Evolutionary conservation across 2,888 invertebrate genomes (phyloP).

Genomic region (Argyra leucocephala): DNA sequence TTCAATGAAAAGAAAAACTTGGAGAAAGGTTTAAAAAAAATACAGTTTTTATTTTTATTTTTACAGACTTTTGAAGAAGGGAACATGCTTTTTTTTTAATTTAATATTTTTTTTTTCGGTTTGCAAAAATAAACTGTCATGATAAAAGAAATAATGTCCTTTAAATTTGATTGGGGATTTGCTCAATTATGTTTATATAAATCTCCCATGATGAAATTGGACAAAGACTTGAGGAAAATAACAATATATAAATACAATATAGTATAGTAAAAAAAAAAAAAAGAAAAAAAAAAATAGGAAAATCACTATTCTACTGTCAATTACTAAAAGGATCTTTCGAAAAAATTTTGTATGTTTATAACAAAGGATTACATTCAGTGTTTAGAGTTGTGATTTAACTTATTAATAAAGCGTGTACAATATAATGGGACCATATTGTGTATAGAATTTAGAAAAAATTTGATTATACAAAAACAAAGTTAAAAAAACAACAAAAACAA

Average conservation of each 20-base stretch:
- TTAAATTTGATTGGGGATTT: conserved; percentile 6
- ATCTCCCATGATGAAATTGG: background rate
- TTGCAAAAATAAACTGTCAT: background rate
- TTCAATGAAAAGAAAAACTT: background rate
- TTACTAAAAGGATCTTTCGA: background rate
- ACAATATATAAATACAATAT: no score
- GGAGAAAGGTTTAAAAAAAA: background rate
- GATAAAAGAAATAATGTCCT: conserved; percentile 2
- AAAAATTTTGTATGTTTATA: background rate
- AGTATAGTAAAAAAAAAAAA: no score
- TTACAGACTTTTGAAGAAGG: background rate
- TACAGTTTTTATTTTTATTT: no score
- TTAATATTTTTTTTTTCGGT: no score
- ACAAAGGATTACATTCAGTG: background rate
- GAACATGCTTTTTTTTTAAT: no score
- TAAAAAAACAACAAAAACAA: no score
- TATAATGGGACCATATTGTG: no score
- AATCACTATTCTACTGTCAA: background rate
- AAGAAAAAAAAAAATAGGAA: no score
- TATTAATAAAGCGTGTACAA: background rate
- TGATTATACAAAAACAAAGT: no score
- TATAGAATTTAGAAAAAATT: no score
- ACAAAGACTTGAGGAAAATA: background rate
- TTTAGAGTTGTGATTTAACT: background rate
- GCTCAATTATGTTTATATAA: conserved; percentile 1